Evolutionary conservation across 2,113 vertebrate species (phyloP).

Genomic region (Cyprinodon brontotheroides): DNA sequence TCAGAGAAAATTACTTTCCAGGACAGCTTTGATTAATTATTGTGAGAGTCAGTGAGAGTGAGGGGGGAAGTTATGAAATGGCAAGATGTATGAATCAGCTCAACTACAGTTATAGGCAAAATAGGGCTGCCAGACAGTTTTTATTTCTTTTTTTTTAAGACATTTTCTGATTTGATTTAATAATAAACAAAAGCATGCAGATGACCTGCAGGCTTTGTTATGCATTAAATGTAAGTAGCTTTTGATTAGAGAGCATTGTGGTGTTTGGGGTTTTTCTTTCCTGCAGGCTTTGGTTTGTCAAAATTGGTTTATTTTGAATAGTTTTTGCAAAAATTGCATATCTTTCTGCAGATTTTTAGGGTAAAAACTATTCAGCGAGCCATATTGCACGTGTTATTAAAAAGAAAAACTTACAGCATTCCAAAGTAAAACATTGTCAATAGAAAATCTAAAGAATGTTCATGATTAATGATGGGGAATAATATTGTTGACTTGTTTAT

Average conservation of each 20-base stretch:
- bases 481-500: not conserved
- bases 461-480: not conserved
- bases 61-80: not conserved
- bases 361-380: not conserved
- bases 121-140: not conserved
- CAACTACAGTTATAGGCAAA: not conserved
- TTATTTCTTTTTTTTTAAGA: not conserved
- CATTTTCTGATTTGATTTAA: not conserved
- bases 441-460: not conserved
- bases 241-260: not conserved
- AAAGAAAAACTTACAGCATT: too few species aligned
- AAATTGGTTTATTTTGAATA: not conserved
- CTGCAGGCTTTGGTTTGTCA: not conserved
- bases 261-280: not conserved
- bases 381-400: not conserved
- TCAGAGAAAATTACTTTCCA: slow-evolving; percentile 25
- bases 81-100: not conserved
- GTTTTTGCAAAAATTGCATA: not conserved
- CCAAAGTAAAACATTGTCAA: too few species aligned
- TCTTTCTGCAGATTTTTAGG: too few species aligned
- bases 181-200: not conserved
- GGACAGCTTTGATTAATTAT: slow-evolving; percentile 25
- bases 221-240: not conserved
- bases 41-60: not conserved
- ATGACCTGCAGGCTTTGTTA: not conserved